A percentile compares a stretch with the other conserved stretches of the same genome.
These are phyloP conservation scores for Craseonycteris thonglongyai DNA, from an alignment of 2,113 vertebrate genomes.

Conservation along the genomic window DNA sequence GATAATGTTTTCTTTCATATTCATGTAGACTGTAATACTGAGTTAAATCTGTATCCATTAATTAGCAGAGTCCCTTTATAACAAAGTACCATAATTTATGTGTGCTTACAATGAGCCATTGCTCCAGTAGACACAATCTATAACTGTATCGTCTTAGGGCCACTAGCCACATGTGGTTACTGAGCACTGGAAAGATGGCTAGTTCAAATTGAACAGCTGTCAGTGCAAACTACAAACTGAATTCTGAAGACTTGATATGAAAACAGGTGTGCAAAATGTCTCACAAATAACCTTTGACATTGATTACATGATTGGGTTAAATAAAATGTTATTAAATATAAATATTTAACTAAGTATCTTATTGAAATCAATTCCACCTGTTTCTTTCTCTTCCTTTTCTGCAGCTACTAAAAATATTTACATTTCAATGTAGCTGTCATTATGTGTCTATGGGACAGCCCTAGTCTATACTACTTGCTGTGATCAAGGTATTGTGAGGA, in stretches of 20 bases:
- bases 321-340: background rate
- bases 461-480: background rate
- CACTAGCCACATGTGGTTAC: background rate
- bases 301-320: background rate
- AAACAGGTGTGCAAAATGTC: background rate
- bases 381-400: background rate
- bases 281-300: background rate
- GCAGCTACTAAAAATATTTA: background rate
- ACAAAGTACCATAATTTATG: background rate
- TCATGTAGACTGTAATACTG: background rate
- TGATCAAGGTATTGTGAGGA: background rate
- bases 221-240: background rate
- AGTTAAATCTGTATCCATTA: background rate
- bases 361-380: background rate
- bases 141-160: background rate
- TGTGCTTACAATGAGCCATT: background rate
- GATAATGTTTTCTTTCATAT: background rate
- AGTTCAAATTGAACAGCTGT: background rate
- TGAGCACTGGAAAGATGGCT: background rate
- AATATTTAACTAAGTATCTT: background rate
- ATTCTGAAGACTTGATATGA: background rate
- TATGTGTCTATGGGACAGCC: background rate
- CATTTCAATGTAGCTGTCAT: background rate
- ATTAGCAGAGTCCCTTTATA: background rate
- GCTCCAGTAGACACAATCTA: background rate